Conservation (phyloP, 1,140 invertebrate species). For the Drosophila sp. region DNA sequence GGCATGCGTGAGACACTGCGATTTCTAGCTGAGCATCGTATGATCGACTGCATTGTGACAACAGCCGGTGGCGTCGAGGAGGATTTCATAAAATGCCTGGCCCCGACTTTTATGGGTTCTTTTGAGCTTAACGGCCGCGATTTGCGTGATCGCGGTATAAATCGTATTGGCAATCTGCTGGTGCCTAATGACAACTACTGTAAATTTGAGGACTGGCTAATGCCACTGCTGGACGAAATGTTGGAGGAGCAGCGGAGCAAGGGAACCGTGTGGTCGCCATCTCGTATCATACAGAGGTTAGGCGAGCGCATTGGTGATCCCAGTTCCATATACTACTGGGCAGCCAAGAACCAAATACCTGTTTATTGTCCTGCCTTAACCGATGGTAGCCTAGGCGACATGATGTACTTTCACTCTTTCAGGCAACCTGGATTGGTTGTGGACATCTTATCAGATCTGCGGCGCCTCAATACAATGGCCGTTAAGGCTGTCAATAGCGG, state of each 20-base stretch:
- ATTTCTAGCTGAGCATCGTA: constrained; percentile 95
- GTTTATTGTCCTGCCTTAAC: constrained; percentile 99
- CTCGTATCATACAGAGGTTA: constrained; percentile 92
- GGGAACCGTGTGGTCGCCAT: constrained; percentile 95
- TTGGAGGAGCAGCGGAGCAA: constrained; percentile 93
- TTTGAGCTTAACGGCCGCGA: constrained; percentile 93
- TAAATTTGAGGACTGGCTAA: constrained; percentile 98
- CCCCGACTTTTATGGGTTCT: constrained; percentile 92
- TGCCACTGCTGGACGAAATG: constrained; percentile 97
- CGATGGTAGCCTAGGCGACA: constrained; percentile 99
- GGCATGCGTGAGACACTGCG: constrained; percentile 96
- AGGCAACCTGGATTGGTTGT: constrained; percentile 95
- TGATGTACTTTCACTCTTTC: constrained; percentile 99
- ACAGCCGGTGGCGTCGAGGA: constrained; percentile 99
- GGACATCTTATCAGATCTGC: constrained; percentile 97
- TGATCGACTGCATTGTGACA: constrained; percentile 97
- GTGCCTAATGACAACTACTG: constrained; percentile 99
- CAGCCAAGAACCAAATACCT: constrained; percentile 98
- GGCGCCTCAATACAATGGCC: constrained; percentile 96
- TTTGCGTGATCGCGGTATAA: constrained; percentile 95
- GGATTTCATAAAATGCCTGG: constrained; percentile 99
- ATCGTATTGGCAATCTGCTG: constrained; percentile 98
- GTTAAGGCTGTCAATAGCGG: constrained; percentile 96
- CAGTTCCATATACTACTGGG: constrained; percentile 99
- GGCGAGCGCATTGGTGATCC: constrained; percentile 96